These are phyloP conservation scores for Cybosia mesomella DNA, from an alignment of 2,888 invertebrate species.

Conservation along the genomic window DNA sequence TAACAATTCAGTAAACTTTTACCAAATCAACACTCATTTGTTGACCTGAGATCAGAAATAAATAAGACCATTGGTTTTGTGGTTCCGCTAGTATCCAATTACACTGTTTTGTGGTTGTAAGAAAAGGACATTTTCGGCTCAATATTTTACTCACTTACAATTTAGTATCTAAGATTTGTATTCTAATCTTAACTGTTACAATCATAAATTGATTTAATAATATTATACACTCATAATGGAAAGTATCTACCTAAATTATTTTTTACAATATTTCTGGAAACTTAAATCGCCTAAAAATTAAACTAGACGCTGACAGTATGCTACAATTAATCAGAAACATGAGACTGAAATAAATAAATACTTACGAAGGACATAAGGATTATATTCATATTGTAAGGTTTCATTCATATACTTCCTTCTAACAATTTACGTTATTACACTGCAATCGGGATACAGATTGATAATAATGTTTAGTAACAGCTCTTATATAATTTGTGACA, in stretches of 20 bases:
- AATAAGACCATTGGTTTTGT: conserved; percentile 66
- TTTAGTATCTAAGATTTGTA: conserved; percentile 71
- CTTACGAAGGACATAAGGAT: conserved; percentile 40
- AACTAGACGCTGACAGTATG: conserved; percentile 68
- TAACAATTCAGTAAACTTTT: conserved; percentile 84
- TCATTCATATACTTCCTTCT: conserved; percentile 46
- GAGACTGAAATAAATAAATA: conserved; percentile 63
- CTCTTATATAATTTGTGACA: conserved; percentile 73
- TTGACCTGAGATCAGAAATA: conserved; percentile 83
- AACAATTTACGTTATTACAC: conserved; percentile 58
- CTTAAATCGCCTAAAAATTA: conserved; percentile 64
- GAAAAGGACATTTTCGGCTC: conserved; percentile 55
- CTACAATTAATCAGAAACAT: conserved; percentile 43
- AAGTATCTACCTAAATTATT: conserved; percentile 72
- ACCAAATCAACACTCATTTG: conserved; percentile 82
- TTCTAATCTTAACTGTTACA: conserved; percentile 71
- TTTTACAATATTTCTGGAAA: conserved; percentile 69
- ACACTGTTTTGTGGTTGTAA: conserved; percentile 36
- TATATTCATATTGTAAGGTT: conserved; percentile 40
- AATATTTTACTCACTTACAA: conserved; percentile 66
- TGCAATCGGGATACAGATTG: conserved; percentile 70
- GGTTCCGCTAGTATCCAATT: conserved; percentile 45
- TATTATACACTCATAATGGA: conserved; percentile 79
- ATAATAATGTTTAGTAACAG: conserved; percentile 48
- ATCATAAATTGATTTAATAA: conserved; percentile 74